These are phyloP conservation scores for Meloidogyne exigua DNA, from an alignment of 1,140 invertebrate species.

Conservation along the genomic window DNA sequence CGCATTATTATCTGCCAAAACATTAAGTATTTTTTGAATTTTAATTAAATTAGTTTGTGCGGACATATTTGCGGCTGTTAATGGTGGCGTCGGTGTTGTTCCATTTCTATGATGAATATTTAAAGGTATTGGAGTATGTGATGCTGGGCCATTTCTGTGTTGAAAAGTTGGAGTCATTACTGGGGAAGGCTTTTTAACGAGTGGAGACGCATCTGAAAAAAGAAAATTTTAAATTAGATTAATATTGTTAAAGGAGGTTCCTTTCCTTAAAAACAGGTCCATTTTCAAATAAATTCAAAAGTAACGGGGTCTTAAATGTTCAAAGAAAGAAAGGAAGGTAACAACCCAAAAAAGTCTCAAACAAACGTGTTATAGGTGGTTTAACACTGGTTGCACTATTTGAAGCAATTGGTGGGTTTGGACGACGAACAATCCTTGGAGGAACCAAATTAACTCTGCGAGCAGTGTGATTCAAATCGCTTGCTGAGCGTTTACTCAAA, in stretches of 20 bases:
- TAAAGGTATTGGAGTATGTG: neutral
- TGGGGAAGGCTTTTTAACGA: neutral
- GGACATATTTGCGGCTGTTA: neutral
- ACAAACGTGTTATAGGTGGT: conserved; percentile 27
- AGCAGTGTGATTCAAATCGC: conserved; percentile 75
- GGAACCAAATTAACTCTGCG: conserved; percentile 24
- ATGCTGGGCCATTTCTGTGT: neutral
- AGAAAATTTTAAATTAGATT: neutral
- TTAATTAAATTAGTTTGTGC: neutral
- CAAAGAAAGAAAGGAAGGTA: no score
- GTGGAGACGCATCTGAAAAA: neutral
- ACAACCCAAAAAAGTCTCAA: neutral
- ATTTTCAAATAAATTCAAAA: no score
- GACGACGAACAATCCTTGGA: conserved; percentile 29
- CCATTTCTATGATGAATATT: conserved; percentile 2
- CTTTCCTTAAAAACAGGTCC: no score
- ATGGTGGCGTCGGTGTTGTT: neutral
- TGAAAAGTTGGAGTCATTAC: neutral
- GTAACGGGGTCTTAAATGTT: no score
- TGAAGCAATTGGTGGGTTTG: conserved; percentile 26
- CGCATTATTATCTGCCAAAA: neutral
- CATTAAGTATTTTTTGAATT: neutral
- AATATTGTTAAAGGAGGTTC: no score
- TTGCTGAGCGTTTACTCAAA: conserved; percentile 74
- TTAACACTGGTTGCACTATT: conserved; percentile 14